Conservation (phyloP, 2,797 vertebrate species). For the Apogon talboti region DNA sequence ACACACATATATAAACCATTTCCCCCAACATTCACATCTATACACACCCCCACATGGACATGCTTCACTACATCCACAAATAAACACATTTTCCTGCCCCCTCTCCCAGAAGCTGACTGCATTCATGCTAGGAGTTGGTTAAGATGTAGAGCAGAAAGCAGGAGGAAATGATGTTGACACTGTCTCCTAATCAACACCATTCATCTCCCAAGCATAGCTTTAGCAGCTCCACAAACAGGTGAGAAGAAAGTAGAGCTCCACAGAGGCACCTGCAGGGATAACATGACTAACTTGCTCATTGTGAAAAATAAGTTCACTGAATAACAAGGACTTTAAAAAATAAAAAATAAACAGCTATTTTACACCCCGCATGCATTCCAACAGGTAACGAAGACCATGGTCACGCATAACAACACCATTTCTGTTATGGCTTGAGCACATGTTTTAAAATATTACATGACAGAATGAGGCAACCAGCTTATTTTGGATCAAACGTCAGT, state of each 20-base stretch:
- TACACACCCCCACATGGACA: slow-evolving; percentile 38
- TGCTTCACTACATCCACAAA: slow-evolving; percentile 52
- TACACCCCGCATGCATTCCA: neutral
- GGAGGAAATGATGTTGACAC: slow-evolving; percentile 39
- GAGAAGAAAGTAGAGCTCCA: slow-evolving; percentile 13
- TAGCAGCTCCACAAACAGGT: slow-evolving; percentile 49
- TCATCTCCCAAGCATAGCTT: slow-evolving; percentile 50
- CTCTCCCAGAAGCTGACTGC: slow-evolving; percentile 30
- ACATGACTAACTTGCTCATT: neutral
- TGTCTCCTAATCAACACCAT: slow-evolving; percentile 65
- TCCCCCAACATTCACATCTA: slow-evolving; percentile 38
- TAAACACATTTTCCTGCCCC: slow-evolving; percentile 45
- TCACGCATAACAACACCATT: too few relatives aligned
- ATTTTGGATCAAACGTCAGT: neutral
- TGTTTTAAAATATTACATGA: slow-evolving; percentile 2
- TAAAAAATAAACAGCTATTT: neutral
- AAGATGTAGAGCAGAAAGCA: slow-evolving; percentile 36
- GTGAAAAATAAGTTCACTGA: slow-evolving; percentile 4
- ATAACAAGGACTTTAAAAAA: neutral
- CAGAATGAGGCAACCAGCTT: neutral
- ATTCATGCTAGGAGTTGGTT: slow-evolving; percentile 45
- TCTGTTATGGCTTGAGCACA: neutral
- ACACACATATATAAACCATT: slow-evolving; percentile 27
- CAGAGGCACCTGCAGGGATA: slow-evolving; percentile 13
- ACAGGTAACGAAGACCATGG: neutral